Base-by-base conservation (phyloP, 92 coral and sea anemone species). In the Paragorgia papillata region DNA sequence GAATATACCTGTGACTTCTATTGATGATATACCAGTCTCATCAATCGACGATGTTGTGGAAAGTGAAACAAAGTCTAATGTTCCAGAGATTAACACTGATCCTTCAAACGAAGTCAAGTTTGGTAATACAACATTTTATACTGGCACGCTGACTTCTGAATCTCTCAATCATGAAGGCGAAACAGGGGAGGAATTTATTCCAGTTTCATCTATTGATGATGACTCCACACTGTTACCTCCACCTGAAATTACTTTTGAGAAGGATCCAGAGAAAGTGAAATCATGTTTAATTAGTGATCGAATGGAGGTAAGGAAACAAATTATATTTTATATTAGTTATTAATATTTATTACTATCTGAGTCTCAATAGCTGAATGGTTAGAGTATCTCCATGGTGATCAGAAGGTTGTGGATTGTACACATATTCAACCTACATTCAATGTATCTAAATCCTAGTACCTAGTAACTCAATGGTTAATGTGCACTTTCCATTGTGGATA, bases 1-100 rank as follows among this genome's bases (percentile, higher is more conserved):
- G 1, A 69, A 24, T 25, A 53, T 70, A 6, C 78, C 78, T 0
- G 78, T 71, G 4, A 53, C 78, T 18, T 22, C 78, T 0, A 53
- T 71, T 51, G 78, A 71, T 49, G 64, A 26, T n/a, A 71, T 71
- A 24, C 78, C 78, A 30, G 78, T 71, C 17, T 71, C 78, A 26
- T 57, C 57, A 33, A 71, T 71, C 1, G 63, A 71, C 21, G 64
- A 71, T 13, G 57, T 68, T 24, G 37, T 39, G 20, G 30, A 32
- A 12, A 68, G 50, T 22, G 33, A 68, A 31, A 13, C 39, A 13
- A 68, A 41, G 6, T 17, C 73, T 20, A 30, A 25, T 21, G 29
- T 4, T 37, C 2, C 9, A 46, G 15, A 46, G 7, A 46, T 15
- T 66, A 3, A n/a, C 6, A 18, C 27, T 25, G 13, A 33, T 17